phyloP scores from a whole-genome alignment of 2,113 vertebrate species.

The Limnothrissa miodon region DNA sequence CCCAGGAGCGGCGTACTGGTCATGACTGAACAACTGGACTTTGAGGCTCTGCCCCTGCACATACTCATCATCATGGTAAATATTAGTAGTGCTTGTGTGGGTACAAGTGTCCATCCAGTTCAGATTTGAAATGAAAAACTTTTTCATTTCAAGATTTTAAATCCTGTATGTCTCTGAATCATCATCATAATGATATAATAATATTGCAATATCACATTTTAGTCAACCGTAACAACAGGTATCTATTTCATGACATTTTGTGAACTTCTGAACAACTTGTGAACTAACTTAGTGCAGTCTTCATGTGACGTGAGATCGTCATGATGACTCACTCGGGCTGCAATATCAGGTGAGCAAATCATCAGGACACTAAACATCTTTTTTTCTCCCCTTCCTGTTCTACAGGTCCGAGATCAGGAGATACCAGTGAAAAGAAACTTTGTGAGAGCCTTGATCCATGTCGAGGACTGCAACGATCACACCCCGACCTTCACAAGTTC shows the following conservation, averaged over 20 bases:
- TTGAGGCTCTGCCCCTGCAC: conserved; percentile 75
- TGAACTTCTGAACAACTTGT: not conserved
- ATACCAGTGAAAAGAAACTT: conserved; percentile 93
- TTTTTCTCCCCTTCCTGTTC: not conserved
- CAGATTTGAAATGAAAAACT: not conserved
- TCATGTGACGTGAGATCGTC: not conserved
- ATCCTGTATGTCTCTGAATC: not conserved
- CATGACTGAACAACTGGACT: conserved; percentile 80
- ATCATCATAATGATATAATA: not conserved
- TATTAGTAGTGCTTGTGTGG: not conserved
- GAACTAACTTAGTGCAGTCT: not conserved
- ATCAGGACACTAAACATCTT: too few relatives aligned
- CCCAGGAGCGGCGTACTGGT: conserved; percentile 82
- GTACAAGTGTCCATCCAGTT: too few relatives aligned
- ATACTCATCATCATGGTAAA: conserved; percentile 88
- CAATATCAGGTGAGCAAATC: not conserved
- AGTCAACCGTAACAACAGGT: not conserved
- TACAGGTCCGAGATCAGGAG: conserved; percentile 91
- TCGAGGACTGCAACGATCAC: conserved; percentile 87
- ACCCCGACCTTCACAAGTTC: conserved; percentile 80
- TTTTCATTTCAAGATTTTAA: not conserved
- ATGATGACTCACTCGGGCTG: not conserved
- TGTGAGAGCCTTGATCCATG: conserved; percentile 76
- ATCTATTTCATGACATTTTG: not conserved
- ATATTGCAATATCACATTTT: not conserved